phyloP scores from a whole-genome alignment of 2,113 vertebrate genomes.

The Sphaerodactylus townsendi region DNA sequence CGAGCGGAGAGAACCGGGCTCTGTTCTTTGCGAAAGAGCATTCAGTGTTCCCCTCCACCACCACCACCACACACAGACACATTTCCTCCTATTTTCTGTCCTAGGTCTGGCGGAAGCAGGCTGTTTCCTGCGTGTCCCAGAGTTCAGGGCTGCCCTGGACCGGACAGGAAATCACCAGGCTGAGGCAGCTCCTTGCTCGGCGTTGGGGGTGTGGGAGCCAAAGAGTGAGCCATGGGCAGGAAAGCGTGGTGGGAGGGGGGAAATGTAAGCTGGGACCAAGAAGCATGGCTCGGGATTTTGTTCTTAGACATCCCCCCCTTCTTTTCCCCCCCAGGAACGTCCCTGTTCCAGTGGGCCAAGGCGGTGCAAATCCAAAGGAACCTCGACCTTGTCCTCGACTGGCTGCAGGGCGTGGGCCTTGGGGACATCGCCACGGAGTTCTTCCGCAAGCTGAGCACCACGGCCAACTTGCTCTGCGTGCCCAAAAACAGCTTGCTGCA shows the following conservation, averaged over 20 bases:
- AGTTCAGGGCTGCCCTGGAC: conserved; percentile 10
- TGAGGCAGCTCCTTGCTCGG: not conserved
- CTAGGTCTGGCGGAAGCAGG: conserved; percentile 31
- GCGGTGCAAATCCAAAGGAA: conserved; percentile 92
- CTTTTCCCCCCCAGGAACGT: conserved; percentile 51
- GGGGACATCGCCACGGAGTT: conserved; percentile 92
- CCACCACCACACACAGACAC: conserved; percentile 1
- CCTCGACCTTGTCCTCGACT: conserved; percentile 89
- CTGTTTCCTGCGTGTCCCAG: conserved; percentile 45
- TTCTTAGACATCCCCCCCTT: not conserved
- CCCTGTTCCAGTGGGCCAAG: conserved; percentile 91
- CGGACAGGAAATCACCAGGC: conserved; percentile 44
- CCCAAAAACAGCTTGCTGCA: conserved; percentile 89
- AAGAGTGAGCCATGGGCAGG: not conserved
- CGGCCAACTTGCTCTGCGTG: conserved; percentile 89
- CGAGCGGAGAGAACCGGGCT: not conserved
- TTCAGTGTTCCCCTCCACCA: too few relatives aligned
- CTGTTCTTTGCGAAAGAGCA: not conserved
- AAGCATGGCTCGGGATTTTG: too few relatives aligned
- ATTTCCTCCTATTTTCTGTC: conserved; percentile 55
- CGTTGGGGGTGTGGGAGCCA: not conserved
- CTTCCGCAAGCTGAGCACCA: conserved; percentile 88
- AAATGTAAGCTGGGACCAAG: not conserved
- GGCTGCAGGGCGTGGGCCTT: conserved; percentile 88
- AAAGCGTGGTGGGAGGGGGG: not conserved